Evolutionary conservation across 2,888 invertebrate species (phyloP), one percentile per base, ranked within the genome.

Genomic region (Punctoribates punctum): DNA sequence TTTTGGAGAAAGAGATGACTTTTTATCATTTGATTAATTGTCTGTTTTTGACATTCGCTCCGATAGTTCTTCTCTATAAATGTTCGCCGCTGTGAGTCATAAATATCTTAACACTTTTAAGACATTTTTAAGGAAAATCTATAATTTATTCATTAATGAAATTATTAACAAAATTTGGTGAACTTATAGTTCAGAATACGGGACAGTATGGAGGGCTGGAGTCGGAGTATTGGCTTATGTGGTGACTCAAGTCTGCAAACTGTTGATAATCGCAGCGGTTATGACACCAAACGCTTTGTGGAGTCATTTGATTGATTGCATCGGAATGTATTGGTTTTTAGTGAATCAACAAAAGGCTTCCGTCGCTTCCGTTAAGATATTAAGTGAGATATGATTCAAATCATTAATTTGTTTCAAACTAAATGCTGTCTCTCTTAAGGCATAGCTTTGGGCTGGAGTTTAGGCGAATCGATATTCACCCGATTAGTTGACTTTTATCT

Each of bases 1-100:
- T 25, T 17, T 73, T 73, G 11, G 8, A 15, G 8, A 13, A 42
- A 74, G 46, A 1, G 15, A 88, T 87, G 77, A 77, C 76, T 73
- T 76, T 77, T 29, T 77, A 77, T 76, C 76, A 77, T 48, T 77
- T 77, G 23, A 54, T 77, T 17, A 77, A 77, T 54, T 77, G 77
- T 76, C 15, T 77, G 20, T 54, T 73, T 4, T 34, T 77, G 15
- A 77, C 76, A 34, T 77, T 77, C 62, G 73, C 60, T 20, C 77
- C 77, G 20, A 42, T 73, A n/a, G 51, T 77, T 38, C 51, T 77
- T 5, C 42, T 77, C 1, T 77, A 77, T 23, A 77, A 77, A 27
- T 77, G 73, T 70, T 77, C 77, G 4, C n/a, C 73, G 9, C 46
- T 77, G 77, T 77, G 76, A 77, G 77, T 67, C 11, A 5, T 67